Conservation (phyloP, 35 echinoderm and acorn worm genomes). For the Stichopus chloronotus region DNA sequence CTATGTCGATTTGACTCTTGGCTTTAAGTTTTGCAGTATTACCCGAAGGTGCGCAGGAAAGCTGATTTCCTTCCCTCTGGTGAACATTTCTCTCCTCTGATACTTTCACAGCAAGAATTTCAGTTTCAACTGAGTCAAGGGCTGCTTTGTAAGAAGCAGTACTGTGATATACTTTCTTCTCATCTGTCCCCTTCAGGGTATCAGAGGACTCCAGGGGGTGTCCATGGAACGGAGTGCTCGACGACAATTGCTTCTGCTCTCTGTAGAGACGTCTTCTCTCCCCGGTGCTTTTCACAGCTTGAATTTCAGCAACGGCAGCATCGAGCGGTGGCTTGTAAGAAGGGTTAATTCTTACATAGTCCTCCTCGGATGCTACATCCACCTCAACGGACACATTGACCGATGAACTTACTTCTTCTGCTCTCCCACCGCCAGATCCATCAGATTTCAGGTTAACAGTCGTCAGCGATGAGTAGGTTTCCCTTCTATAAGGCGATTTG, state of each 20-base stretch:
- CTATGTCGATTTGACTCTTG: not conserved
- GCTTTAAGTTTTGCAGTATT: not conserved
- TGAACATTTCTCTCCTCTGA: not conserved
- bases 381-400: conserved; percentile 58
- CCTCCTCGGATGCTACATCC: conserved; percentile 50
- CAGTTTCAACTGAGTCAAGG: not conserved
- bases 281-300: not conserved
- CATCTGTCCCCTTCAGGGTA: not conserved
- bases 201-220: not conserved
- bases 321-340: not conserved
- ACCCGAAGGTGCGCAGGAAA: not conserved
- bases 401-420: conserved; percentile 29
- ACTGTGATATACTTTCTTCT: conserved; percentile 20
- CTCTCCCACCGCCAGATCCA: conserved; percentile 18
- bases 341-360: conserved; percentile 10
- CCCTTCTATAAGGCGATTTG: conserved; percentile 28
- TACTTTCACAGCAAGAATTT: conserved; percentile 5
- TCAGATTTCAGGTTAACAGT: conserved; percentile 18
- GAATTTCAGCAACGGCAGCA: not conserved
- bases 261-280: not conserved
- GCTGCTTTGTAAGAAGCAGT: not conserved
- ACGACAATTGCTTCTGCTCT: not conserved
- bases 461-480: conserved; percentile 55
- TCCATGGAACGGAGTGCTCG: not conserved
- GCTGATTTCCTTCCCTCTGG: not conserved